Evolutionary conservation across 1,140 invertebrate species (phyloP), one percentile per base, ranked within the genome.

Genomic region (Stegodyphus mimosarum): DNA sequence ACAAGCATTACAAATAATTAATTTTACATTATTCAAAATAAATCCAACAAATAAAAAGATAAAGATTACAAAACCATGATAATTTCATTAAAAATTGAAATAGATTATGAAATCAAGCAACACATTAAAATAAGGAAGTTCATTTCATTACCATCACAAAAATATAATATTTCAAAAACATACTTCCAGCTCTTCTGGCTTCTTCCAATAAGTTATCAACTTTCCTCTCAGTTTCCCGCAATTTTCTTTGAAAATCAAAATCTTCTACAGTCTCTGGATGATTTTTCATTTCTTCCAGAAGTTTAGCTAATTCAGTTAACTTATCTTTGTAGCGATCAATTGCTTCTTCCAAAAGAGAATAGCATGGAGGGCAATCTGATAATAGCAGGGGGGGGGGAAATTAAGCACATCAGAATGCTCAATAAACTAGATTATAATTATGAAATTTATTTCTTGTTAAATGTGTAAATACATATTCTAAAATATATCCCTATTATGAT

Each of bases 321-420:
- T 95, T 95, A 73, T 90, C 91, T 76, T 96, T 92, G 88, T 98
- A 96, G 15, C 91, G 89, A 89, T 95, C 94, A 0, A 96, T 95
- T 0, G 95, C 94, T 84, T 96, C 94, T 90, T 97, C 95, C 0
- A 99, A 95, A 0, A 99, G 91, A 90, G 96, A 97, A 89, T 99
- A 99, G 89, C 97, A 99, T n/a, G 94, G 92, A 0, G 96, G 96
- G 90, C 97, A 99, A 71, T 87, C 87, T 87, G 55, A 60, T 10
- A n/a, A 60, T 60, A 60, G 15, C 9, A 60, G 33, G 33, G 33
- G 33, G 33, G 33, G 33, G 3, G 3, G 3, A 33, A 33, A 33
- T 33, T 33, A 33, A 1, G 33, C 33, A 33, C 33, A 33, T 33
- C 33, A 33, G 33, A 33, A 33, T 33, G 33, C 33, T 33, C 3